A percentile compares a stretch with the other conserved stretches of the same genome.
phyloP scores from a whole-genome alignment of 2,888 invertebrate species.

The Caenorhabditis uteleia region DNA sequence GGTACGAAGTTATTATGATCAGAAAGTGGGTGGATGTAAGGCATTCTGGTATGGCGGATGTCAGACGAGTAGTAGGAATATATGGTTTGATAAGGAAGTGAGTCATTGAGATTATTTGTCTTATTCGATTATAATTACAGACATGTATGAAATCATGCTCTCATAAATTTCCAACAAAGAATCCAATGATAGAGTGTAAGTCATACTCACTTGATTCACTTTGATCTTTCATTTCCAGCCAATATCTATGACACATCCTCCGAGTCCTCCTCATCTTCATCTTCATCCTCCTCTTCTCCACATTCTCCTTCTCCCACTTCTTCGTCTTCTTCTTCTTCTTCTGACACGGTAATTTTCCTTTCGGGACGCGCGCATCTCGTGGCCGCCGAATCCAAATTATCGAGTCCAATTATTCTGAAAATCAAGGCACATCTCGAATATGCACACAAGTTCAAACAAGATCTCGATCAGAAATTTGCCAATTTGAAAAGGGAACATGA shows the following conservation, averaged over 20 bases:
- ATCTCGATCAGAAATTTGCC: conserved; percentile 39
- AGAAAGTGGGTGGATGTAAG: conserved; percentile 29
- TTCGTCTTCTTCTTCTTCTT: no score
- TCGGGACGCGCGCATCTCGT: conserved; percentile 31
- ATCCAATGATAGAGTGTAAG: not conserved
- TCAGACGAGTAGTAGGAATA: conserved; percentile 43
- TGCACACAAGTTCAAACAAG: conserved; percentile 35
- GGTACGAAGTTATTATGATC: conserved; percentile 34
- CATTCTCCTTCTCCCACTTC: conserved; percentile 7
- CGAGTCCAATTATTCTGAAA: conserved; percentile 38
- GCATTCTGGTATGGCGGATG: conserved; percentile 59
- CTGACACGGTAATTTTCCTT: conserved; percentile 39
- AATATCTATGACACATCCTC: no score
- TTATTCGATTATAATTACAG: conserved; percentile 5
- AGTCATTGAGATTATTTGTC: not conserved
- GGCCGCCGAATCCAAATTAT: conserved; percentile 12
- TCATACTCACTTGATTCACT: conserved; percentile 7
- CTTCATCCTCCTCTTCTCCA: no score
- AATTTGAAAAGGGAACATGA: conserved; percentile 36
- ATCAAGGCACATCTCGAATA: conserved; percentile 30
- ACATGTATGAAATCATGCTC: conserved; percentile 25
- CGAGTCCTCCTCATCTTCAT: no score
- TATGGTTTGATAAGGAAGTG: conserved; percentile 48
- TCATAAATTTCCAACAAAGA: conserved; percentile 30
- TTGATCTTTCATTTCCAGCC: no score